phyloP scores from a whole-genome alignment of 2,113 vertebrate genomes.

The Myanophis thanlyinensis region DNA sequence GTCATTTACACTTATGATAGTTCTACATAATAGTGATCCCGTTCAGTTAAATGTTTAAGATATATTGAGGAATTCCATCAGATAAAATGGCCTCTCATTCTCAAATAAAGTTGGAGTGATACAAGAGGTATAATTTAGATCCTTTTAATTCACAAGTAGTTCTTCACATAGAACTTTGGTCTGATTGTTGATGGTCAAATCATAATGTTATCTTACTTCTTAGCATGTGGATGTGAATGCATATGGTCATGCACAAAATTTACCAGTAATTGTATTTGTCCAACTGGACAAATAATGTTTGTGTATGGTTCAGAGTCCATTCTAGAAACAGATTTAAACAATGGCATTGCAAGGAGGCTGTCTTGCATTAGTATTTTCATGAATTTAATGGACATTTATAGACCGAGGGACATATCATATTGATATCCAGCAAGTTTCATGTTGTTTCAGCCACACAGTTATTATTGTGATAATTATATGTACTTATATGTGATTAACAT shows the following conservation, averaged over 20 bases:
- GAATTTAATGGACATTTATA: neutral
- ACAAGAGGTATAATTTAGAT: neutral
- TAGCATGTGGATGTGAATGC: neutral
- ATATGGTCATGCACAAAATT: neutral
- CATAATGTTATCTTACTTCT: neutral
- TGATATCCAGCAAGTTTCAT: neutral
- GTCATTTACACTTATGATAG: neutral
- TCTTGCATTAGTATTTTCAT: neutral
- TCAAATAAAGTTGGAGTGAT: neutral
- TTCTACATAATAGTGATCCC: neutral
- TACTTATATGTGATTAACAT: neutral
- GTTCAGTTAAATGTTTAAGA: neutral
- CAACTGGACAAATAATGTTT: neutral
- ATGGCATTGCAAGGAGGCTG: neutral
- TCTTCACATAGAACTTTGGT: neutral
- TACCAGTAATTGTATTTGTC: neutral
- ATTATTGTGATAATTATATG: neutral
- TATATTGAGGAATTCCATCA: neutral
- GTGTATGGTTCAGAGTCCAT: neutral
- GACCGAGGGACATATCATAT: neutral
- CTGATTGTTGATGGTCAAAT: neutral
- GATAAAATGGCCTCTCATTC: neutral
- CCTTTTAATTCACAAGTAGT: neutral
- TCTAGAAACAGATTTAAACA: neutral
- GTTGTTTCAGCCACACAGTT: neutral